phyloP scores from a whole-genome alignment of 2,797 vertebrate genomes.

The Leucoraja ocellata region DNA sequence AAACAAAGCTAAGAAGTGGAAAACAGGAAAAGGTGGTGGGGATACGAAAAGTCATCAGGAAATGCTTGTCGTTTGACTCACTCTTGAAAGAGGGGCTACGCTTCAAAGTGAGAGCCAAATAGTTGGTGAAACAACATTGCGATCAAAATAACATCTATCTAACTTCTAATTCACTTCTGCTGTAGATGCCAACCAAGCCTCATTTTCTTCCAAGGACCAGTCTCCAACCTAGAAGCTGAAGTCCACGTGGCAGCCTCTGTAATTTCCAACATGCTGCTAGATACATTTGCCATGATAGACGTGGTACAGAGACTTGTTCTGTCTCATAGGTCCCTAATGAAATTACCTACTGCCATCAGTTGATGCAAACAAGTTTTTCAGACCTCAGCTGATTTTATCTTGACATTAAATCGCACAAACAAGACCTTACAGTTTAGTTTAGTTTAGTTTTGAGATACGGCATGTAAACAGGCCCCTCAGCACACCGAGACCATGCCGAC shows the following conservation, averaged over 20 bases:
- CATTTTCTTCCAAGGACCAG: too few relatives aligned
- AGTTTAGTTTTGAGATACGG: too few relatives aligned
- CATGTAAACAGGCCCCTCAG: too few relatives aligned
- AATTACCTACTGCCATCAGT: constrained; percentile 50
- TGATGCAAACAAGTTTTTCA: constrained; percentile 47
- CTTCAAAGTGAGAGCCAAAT: background rate
- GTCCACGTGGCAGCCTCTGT: background rate
- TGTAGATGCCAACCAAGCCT: background rate
- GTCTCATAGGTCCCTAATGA: constrained; percentile 30
- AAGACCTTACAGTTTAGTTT: background rate
- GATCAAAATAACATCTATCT: background rate
- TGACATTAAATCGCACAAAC: background rate
- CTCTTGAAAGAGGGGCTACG: background rate
- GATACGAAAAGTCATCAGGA: background rate
- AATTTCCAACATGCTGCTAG: background rate
- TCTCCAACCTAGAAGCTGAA: too few relatives aligned
- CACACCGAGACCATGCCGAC: too few relatives aligned
- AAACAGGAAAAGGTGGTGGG: constrained; percentile 30
- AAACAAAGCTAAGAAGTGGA: background rate
- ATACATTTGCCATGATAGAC: background rate
- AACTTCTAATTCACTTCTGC: background rate
- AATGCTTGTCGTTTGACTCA: background rate
- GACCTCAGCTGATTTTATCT: background rate
- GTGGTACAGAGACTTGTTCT: background rate
- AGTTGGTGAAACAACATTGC: background rate